A percentile compares a stretch with the other conserved stretches of the same genome.
Conservation (phyloP, 2,888 invertebrate species). For the Cyclophora albipunctata region DNA sequence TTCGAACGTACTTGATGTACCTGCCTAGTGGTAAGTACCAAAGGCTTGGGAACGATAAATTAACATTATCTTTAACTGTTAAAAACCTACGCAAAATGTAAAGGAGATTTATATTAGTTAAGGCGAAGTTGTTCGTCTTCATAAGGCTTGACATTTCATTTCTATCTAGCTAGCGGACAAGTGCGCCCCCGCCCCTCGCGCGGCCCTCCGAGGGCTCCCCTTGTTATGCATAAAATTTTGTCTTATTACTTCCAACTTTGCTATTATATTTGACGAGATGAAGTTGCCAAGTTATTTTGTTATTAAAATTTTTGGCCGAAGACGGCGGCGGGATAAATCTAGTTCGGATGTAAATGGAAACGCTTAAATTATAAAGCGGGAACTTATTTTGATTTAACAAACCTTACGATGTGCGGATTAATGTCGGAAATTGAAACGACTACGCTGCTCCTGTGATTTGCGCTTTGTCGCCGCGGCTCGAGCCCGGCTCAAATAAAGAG, state of each 20-base stretch:
- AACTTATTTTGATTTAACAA: conserved; percentile 69
- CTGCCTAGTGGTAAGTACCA: no score
- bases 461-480: conserved; percentile 30
- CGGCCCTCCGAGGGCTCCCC: conserved; percentile 49
- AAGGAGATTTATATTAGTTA: conserved; percentile 71
- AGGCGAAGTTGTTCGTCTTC: conserved; percentile 70
- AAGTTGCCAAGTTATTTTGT: conserved; percentile 73
- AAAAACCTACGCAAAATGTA: conserved; percentile 54
- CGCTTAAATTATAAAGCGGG: conserved; percentile 67
- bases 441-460: conserved; percentile 34
- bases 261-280: conserved; percentile 72
- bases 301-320: conserved; percentile 71
- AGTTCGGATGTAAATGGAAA: conserved; percentile 68
- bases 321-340: conserved; percentile 50
- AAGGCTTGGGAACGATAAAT: conserved; percentile 48
- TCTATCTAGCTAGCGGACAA: conserved; percentile 70
- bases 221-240: conserved; percentile 75
- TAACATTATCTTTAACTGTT: conserved; percentile 51
- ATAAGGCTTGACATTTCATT: conserved; percentile 71
- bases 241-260: conserved; percentile 74
- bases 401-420: conserved; percentile 62
- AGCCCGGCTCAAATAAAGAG: conserved; percentile 12
- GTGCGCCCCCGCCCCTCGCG: conserved; percentile 45
- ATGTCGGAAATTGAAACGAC: conserved; percentile 52
- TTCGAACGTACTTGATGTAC: no score